Evolutionary conservation across 2,113 vertebrate genomes (phyloP), one percentile per base, ranked within the genome.

Genomic region (Petroica traversi): DNA sequence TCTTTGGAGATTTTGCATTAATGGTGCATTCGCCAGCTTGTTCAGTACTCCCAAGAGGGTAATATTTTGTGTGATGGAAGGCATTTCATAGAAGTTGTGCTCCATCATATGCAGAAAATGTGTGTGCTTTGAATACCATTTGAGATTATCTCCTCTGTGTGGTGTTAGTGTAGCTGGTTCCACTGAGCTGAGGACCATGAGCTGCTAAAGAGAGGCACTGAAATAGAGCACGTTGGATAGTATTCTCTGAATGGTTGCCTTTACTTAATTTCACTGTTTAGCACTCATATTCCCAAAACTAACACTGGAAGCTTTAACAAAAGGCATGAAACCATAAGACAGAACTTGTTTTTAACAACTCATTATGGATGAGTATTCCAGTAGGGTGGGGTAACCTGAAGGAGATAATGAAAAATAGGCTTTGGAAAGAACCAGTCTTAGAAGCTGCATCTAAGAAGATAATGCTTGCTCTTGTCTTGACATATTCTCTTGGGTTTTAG

Each of bases 301-400:
- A n/a, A 11, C 1, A 1, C 8, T 83, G 36, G 29, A 51, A 73
- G 15, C 63, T n/a, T n/a, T 61, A 51, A 31, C 0, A 1, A 38
- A 67, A 86, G 31, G 22, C 71, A 36, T 26, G 17, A 93, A 83
- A 52, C 34, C 2, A 2, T 64, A 59, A 76, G 19, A 41, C 55
- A 79, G 41, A 38, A 73, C 45, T n/a, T 59, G 4, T 40, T 82
- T 69, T 36, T 64, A 55, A 14, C 25, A 67, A 58, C 40, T 14
- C 17, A 4, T 67, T 75, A 28, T 17, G 5, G 0, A 5, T 55
- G 45, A 36, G 7, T 49, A n/a, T 77, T 80, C 23, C 46, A 58
- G 11, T 36, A 36, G 58, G 11, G 46, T 48, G 16, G 54, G 14
- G 14, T 58, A 55, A 24, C 40, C 40, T 86, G 16, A 77, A 77